Base-by-base conservation (phyloP, 2,113 vertebrate genomes). In the Chaetops frenatus region DNA sequence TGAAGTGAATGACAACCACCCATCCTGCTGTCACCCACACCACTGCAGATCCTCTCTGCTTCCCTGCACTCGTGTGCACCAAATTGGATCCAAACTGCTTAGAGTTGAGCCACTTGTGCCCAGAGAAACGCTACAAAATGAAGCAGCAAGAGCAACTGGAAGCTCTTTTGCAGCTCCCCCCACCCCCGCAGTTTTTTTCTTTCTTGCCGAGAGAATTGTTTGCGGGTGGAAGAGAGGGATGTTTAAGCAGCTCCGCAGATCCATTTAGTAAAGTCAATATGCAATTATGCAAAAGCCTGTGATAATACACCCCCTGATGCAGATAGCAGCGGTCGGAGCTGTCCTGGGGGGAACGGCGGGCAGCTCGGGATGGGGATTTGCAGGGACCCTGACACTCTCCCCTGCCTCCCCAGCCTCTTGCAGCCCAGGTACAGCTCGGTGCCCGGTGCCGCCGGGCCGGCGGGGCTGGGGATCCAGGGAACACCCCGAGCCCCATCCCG, bases 201-300 rank as follows among this genome's bases (percentile, higher is more conserved):
- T 81, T 19, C 48, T 91, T 38, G 51, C 27, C 53, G 56, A 35
- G 69, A 57, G 69, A 88, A 56, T 77, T 76, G 67, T 90, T 95
- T 85, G 81, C 28, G 33, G 76, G 25, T 92, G 87, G 89, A 56
- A 69, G 70, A 70, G 42, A n/a, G 27, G 28, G 73, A 48, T 86
- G 64, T 79, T 92, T 88, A 71, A 87, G 89, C 16, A 94, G 88
- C 69, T 96, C 38, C 71, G 89, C 64, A 22, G 73, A 91, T 71
- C 95, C 90, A 35, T 94, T 97, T 91, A 79, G 69, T 54, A 88
- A 96, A 96, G 95, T 96, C 95, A 94, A 81, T 64, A 84, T 48
- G 92, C 95, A 91, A 73, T 94, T 93, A 86, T 87, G 91, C 95
- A 86, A 57, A 97, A 79, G 48, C n/a, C 51, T 24, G 1, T 25